Base-by-base conservation (phyloP, 2,888 invertebrate genomes). In the Pharmacophagus antenor region DNA sequence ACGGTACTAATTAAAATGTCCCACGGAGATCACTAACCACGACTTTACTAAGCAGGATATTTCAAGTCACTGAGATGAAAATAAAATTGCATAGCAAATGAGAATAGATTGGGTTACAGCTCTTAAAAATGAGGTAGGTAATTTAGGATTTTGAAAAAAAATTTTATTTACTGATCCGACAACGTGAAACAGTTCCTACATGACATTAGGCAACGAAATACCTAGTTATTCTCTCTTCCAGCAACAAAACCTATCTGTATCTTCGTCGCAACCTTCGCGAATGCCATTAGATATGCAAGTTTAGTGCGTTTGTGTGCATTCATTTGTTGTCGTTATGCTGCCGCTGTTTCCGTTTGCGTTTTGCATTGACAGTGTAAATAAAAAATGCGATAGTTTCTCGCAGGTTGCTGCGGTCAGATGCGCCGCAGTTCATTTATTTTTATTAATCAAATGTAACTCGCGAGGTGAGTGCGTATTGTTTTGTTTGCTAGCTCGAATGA, bases 271-370 rank as follows among this genome's bases (percentile, higher is more conserved):
- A 61, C 81, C 83, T 82, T 79, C 74, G 70, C 74, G 67, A 76
- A 76, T 74, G 75, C 80, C n/a, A 85, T 86, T 86, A 79, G 78
- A 68, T 76, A 80, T 79, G 82, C 84, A 71, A 74, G 77, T 79
- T 83, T 73, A 75, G 71, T 77, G 74, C 77, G 71, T 73, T 74
- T 70, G 74, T 75, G 74, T 71, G 69, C 71, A 72, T 68, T 68
- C 74, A 76, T 81, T 80, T 77, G 76, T 77, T 78, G 70, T 71
- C 54, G 52, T 76, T 78, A 78, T 70, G 73, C 67, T 65, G 67
- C 68, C 67, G 57, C 62, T 69, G 75, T 77, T 77, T 79, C 77
- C 79, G 75, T 71, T 72, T 69, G 67, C 67, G 70, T 69, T 70
- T 62, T 42, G 69, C 66, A 65, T 67, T 70, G 66, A 70, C 67